Percentiles rank a stretch among this genome's conserved stretches.
Evolutionary conservation across 2,797 vertebrate genomes (phyloP).

Genomic region (Schizothorax lantsangensis): DNA sequence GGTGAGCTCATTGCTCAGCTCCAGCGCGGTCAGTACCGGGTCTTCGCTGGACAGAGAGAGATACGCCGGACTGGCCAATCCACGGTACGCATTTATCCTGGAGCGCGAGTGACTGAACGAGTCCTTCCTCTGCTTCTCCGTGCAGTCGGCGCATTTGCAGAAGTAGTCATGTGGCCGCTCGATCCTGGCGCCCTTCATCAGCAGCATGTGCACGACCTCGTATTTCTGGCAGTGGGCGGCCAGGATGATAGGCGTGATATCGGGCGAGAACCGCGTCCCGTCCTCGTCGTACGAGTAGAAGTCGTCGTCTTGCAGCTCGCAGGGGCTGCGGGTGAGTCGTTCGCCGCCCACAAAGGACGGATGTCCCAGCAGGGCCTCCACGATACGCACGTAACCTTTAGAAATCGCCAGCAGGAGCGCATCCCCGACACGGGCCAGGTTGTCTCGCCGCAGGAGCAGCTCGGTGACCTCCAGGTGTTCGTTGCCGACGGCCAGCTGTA

Average conservation of each 20-base stretch:
- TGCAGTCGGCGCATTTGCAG: conserved; percentile 87
- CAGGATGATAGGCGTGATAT: conserved; percentile 89
- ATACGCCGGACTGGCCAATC: conserved; percentile 88
- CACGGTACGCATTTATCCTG: conserved; percentile 88
- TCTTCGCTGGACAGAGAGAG: conserved; percentile 88
- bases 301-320: conserved; percentile 87
- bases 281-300: conserved; percentile 91
- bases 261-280: conserved; percentile 89
- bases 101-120: conserved; percentile 89
- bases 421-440: conserved; percentile 88
- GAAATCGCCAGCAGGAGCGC: conserved; percentile 89
- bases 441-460: conserved; percentile 85
- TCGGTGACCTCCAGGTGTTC: conserved; percentile 91
- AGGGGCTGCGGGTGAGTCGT: conserved; percentile 85
- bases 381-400: conserved; percentile 89
- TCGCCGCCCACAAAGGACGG: conserved; percentile 83
- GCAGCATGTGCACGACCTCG: conserved; percentile 89
- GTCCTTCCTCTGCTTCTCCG: conserved; percentile 85
- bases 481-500: conserved; percentile 89
- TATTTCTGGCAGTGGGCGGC: conserved; percentile 91
- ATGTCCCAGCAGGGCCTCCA: conserved; percentile 87
- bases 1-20: conserved; percentile 89
- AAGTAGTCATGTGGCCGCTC: conserved; percentile 89
- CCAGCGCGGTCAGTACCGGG: conserved; percentile 86
- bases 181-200: conserved; percentile 85